A percentile compares a stretch with the other conserved stretches of the same genome.
phyloP scores from a whole-genome alignment of 2,888 invertebrate genomes.

The Oeneis ivallda region DNA sequence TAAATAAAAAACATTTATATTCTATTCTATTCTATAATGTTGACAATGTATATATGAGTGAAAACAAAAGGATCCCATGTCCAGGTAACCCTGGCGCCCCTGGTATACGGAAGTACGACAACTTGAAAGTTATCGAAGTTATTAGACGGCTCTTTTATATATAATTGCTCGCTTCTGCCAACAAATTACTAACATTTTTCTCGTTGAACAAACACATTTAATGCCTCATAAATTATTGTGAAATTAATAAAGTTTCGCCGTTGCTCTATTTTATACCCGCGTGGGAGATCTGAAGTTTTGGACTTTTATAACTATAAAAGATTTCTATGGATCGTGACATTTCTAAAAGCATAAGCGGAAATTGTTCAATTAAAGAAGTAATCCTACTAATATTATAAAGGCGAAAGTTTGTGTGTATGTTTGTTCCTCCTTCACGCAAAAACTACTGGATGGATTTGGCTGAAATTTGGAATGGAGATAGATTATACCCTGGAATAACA shows the following conservation, averaged over 20 bases:
- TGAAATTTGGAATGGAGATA: too few species aligned
- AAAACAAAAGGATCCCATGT: background rate
- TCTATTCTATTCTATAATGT: background rate
- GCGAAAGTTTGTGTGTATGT: too few species aligned
- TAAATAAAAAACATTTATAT: too few species aligned
- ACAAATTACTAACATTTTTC: background rate
- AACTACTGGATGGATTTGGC: too few species aligned
- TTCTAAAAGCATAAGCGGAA: background rate
- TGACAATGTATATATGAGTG: background rate
- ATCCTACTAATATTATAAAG: too few species aligned
- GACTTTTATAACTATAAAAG: background rate
- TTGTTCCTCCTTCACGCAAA: too few species aligned
- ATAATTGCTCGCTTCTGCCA: background rate
- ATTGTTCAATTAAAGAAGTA: background rate
- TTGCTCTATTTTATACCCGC: background rate
- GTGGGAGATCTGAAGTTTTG: background rate
- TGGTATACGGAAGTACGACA: background rate
- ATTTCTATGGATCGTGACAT: background rate
- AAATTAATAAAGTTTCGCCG: constrained; percentile 5
- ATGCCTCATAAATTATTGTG: constrained; percentile 7
- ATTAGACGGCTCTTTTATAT: background rate
- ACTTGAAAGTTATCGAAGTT: background rate
- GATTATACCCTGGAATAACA: too few species aligned
- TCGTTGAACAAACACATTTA: constrained; percentile 1
- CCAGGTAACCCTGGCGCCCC: background rate